These are phyloP conservation scores for Carposina sasakii DNA, from an alignment of 1,140 invertebrate genomes.

Conservation along the genomic window DNA sequence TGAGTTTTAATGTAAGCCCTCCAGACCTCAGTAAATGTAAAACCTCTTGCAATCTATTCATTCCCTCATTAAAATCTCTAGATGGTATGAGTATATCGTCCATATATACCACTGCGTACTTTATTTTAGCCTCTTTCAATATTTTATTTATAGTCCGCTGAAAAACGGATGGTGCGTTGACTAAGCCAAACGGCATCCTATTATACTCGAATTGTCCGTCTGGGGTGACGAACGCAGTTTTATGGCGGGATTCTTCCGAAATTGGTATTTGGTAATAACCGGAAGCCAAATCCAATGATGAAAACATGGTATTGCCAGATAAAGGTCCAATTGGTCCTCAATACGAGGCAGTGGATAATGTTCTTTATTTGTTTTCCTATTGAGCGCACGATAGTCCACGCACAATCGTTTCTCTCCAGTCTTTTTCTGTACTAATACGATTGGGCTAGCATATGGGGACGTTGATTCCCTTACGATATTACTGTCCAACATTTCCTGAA, in stretches of 20 bases:
- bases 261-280: too few species aligned
- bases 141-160: constrained; percentile 30
- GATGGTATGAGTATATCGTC: constrained; percentile 56
- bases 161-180: constrained; percentile 33
- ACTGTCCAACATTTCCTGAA: constrained; percentile 31
- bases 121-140: constrained; percentile 3
- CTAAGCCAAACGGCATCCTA: constrained; percentile 41
- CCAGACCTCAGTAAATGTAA: constrained; percentile 18
- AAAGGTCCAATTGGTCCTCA: constrained; percentile 6
- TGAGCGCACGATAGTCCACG: constrained; percentile 10
- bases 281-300: constrained; percentile 16
- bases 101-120: constrained; percentile 18
- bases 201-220: constrained; percentile 35
- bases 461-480: constrained; percentile 39
- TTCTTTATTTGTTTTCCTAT: neutral
- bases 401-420: constrained; percentile 19
- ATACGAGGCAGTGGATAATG: too few species aligned
- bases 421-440: constrained; percentile 23
- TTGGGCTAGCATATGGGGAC: constrained; percentile 22
- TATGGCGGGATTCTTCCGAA: constrained; percentile 8
- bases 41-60: constrained; percentile 30
- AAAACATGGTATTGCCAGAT: neutral
- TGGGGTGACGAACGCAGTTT: constrained; percentile 43
- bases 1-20: constrained; percentile 26
- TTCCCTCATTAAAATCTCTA: constrained; percentile 38